A percentile compares a stretch with the other conserved stretches of the same genome.
These are phyloP conservation scores for Hozukius guyotensis DNA, from an alignment of 2,797 vertebrate species.

Conservation along the genomic window DNA sequence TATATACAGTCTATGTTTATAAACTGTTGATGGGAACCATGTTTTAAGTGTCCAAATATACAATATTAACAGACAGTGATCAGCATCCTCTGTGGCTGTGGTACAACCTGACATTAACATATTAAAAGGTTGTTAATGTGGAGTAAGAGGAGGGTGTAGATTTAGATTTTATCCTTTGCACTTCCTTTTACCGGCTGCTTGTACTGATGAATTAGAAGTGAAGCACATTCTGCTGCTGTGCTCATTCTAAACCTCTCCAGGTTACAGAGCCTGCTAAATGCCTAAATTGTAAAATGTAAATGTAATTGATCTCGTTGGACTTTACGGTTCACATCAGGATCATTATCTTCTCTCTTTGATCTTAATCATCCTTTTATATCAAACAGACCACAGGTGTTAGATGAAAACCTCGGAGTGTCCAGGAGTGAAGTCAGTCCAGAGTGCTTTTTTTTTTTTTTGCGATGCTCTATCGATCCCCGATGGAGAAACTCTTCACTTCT, in stretches of 20 bases:
- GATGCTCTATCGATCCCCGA: slow-evolving; percentile 45
- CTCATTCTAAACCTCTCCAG: slow-evolving; percentile 36
- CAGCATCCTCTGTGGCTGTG: not conserved
- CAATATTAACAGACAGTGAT: not conserved
- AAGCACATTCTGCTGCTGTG: slow-evolving; percentile 30
- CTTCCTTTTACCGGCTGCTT: slow-evolving; percentile 11
- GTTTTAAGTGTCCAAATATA: not conserved
- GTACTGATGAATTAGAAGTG: slow-evolving; percentile 31
- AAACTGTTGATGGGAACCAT: not conserved
- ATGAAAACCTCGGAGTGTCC: slow-evolving; percentile 44
- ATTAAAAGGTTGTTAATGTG: not conserved
- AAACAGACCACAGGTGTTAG: slow-evolving; percentile 59
- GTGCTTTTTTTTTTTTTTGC: slow-evolving; percentile 11
- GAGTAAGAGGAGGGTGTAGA: not conserved
- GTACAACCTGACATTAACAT: not conserved
- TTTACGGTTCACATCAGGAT: slow-evolving; percentile 50
- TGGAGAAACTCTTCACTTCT: slow-evolving; percentile 43
- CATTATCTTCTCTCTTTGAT: slow-evolving; percentile 61
- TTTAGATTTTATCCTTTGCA: slow-evolving; percentile 14
- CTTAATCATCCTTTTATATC: slow-evolving; percentile 59
- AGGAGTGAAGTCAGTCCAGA: slow-evolving; percentile 23
- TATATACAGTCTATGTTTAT: not conserved
- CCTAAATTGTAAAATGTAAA: slow-evolving; percentile 69
- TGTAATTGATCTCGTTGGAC: slow-evolving; percentile 63
- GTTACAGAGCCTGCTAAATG: slow-evolving; percentile 50